These are phyloP conservation scores for Acrocephalus arundinaceus DNA, from an alignment of 2,113 vertebrate genomes.

Conservation along the genomic window DNA sequence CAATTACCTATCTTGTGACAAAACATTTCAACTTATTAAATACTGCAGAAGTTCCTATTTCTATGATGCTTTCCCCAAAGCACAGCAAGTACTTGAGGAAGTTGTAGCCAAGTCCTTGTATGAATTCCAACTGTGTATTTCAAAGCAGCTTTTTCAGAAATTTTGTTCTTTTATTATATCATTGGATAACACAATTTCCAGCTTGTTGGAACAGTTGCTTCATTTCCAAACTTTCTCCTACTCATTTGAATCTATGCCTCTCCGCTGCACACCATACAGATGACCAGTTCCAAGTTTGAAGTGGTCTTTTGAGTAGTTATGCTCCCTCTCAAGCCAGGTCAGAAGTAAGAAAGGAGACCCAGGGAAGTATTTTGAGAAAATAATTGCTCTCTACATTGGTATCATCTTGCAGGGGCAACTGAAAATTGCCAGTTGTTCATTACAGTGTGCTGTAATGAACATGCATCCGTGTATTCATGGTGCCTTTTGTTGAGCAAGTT, in stretches of 20 bases:
- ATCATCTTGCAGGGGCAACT: not conserved
- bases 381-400: not conserved
- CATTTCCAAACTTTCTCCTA: not conserved
- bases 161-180: not conserved
- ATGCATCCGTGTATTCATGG: not conserved
- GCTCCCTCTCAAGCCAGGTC: not conserved
- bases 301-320: not conserved
- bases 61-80: not conserved
- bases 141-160: not conserved
- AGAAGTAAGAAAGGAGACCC: not conserved
- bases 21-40: not conserved
- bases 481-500: not conserved
- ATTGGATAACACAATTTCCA: not conserved
- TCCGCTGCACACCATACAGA: not conserved
- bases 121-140: not conserved
- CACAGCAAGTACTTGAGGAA: not conserved
- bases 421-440: not conserved
- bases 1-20: not conserved
- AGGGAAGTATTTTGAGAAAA: not conserved
- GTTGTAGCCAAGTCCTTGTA: not conserved
- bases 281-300: rapidly evolving
- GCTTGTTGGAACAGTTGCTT: not conserved
- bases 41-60: not conserved
- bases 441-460: not conserved
- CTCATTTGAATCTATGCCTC: not conserved